Evolutionary conservation across 2,888 invertebrate species (phyloP).

Genomic region (Charanyca ferruginea): DNA sequence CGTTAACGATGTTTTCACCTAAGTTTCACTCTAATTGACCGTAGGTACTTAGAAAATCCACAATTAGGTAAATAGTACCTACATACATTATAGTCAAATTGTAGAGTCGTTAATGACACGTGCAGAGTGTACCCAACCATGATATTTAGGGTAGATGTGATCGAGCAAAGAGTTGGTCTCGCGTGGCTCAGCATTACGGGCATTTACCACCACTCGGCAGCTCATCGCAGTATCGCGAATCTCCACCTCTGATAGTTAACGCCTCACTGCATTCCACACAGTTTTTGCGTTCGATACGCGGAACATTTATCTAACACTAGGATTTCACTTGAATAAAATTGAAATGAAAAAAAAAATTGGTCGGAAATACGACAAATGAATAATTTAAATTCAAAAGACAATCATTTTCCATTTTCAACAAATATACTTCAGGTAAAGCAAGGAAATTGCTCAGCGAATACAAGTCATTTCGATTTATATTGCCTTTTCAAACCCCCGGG

Average conservation of each 20-base stretch:
- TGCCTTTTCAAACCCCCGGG: conserved; percentile 25
- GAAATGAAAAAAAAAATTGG: conserved; percentile 62
- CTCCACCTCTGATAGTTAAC: conserved; percentile 73
- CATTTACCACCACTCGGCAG: conserved; percentile 66
- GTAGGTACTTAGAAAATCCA: conserved; percentile 34
- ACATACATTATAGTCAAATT: conserved; percentile 30
- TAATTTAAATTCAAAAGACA: conserved; percentile 66
- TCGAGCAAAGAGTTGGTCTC: conserved; percentile 71
- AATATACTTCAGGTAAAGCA: conserved; percentile 32
- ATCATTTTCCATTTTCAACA: conserved; percentile 51
- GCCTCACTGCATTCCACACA: conserved; percentile 75
- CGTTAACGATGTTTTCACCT: conserved; percentile 34
- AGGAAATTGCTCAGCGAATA: conserved; percentile 35
- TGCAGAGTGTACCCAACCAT: conserved; percentile 39
- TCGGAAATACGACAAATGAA: conserved; percentile 67
- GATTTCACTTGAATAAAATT: conserved; percentile 72
- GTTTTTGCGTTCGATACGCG: conserved; percentile 71
- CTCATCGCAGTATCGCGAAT: conserved; percentile 34
- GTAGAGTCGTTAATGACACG: conserved; percentile 50
- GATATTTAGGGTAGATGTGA: conserved; percentile 38
- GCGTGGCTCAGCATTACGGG: conserved; percentile 84
- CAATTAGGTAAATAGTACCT: conserved; percentile 34
- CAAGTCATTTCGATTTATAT: conserved; percentile 37
- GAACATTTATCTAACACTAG: conserved; percentile 53
- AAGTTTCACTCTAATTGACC: conserved; percentile 37